Evolutionary conservation across 1,140 invertebrate species (phyloP), one percentile per base, ranked within the genome.

Genomic region (Arctopsyche grandis): DNA sequence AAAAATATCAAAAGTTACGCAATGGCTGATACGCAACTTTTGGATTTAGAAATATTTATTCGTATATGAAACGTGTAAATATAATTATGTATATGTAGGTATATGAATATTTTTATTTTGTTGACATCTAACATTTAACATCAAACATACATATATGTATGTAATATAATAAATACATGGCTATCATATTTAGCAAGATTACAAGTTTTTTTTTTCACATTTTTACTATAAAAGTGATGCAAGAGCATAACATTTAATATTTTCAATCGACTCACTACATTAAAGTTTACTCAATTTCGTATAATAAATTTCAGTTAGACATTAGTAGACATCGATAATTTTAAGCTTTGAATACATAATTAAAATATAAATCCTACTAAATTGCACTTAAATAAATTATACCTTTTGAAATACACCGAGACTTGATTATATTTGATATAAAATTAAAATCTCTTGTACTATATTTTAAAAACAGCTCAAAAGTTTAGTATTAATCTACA

Each of bases 21-120:
- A 71, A 82, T 80, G 79, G 78, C 81, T 80, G 81, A 14, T 52
- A 71, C 78, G 56, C 66, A 26, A 38, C 60, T 73, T 75, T 78
- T 79, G 66, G 3, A 38, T 38, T 38, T 43, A 58, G 24, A 79
- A 81, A 81, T 79, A 81, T 76, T 78, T 71, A 22, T 24, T 60
- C 52, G 56, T 46, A 73, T 71, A 69, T 63, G 46, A 24, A 52
- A 46, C 58, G 78, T 82, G 76, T 80, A 82, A 80, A 80, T 82
- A 80, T 78, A 77, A 69, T 69, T 75, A 71, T 77, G 22, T 78
- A 24, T 81, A 76, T 79, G 75, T 80, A 82, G 81, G 81, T 82
- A 82, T 82, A 82, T 82, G 81, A 78, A 80, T 82, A 75, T 80
- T 44, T 77, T 76, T 78, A 71, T 75, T 76, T 78, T 12, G n/a